Percentiles rank a stretch among this genome's conserved stretches.
Conservation (phyloP, 2,113 vertebrate genomes). For the Bubo blakistoni region DNA sequence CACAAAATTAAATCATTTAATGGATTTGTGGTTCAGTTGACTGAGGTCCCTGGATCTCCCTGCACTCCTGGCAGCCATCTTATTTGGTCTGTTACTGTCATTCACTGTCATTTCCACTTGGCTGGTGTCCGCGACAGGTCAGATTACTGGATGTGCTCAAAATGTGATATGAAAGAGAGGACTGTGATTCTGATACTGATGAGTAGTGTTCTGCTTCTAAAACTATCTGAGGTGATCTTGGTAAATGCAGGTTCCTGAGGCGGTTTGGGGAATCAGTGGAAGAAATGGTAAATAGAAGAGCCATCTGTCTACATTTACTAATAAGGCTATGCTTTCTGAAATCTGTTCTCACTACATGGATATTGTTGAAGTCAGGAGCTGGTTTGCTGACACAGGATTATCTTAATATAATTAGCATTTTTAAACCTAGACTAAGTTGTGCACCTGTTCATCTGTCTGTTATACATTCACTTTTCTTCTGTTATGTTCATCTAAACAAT, state of each 20-base stretch:
- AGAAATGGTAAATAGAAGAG: neutral
- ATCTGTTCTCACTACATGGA: neutral
- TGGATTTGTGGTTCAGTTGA: slow-evolving; percentile 71
- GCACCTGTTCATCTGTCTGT: neutral
- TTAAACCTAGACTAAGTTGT: neutral
- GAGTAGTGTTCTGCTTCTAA: neutral
- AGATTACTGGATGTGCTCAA: slow-evolving; percentile 55
- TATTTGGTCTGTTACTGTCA: slow-evolving; percentile 70
- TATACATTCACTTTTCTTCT: neutral
- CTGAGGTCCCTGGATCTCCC: slow-evolving; percentile 63
- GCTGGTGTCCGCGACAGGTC: slow-evolving; percentile 53
- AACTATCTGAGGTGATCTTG: neutral
- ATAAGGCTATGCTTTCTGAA: neutral
- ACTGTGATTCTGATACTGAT: neutral
- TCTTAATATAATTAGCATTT: neutral
- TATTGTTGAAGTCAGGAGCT: neutral
- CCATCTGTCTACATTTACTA: slow-evolving; percentile 18
- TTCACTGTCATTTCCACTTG: slow-evolving; percentile 74
- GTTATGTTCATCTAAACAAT: neutral
- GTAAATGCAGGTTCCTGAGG: slow-evolving; percentile 5
- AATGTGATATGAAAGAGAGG: slow-evolving; percentile 29
- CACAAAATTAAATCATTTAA: slow-evolving; percentile 75
- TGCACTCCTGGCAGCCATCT: slow-evolving; percentile 60
- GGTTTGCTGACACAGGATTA: neutral
- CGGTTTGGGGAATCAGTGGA: neutral